Conservation (phyloP, 1,140 invertebrate species). For the Drosophila pandora region DNA sequence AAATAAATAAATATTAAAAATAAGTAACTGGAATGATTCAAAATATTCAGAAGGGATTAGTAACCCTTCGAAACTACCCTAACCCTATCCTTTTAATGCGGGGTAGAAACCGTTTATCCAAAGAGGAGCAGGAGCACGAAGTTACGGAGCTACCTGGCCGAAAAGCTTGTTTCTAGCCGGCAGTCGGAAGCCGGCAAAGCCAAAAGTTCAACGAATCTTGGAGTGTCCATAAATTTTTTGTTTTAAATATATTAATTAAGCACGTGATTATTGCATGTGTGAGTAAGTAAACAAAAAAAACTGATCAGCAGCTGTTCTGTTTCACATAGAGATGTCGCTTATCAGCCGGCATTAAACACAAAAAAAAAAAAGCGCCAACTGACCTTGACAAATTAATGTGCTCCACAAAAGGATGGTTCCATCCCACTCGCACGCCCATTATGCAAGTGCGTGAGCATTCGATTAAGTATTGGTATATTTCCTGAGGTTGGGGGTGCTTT, state of each 20-base stretch:
- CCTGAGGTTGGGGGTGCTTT: conserved; percentile 27
- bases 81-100: not conserved
- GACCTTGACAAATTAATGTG: conserved; percentile 54
- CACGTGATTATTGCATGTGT: conserved; percentile 20
- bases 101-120: conserved; percentile 51
- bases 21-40: too few species aligned
- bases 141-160: conserved; percentile 14
- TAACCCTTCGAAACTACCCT: not conserved
- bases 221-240: conserved; percentile 12
- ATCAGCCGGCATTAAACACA: conserved; percentile 39
- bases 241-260: not conserved
- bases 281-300: conserved; percentile 65
- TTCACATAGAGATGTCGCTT: conserved; percentile 22
- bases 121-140: conserved; percentile 30
- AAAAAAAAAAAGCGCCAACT: conserved; percentile 12
- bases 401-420: conserved; percentile 24
- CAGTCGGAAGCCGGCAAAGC: conserved; percentile 9
- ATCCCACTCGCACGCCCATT: conserved; percentile 41
- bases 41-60: too few species aligned
- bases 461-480: conserved; percentile 5
- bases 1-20: too few species aligned
- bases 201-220: conserved; percentile 38
- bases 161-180: conserved; percentile 38
- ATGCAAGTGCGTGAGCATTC: conserved; percentile 49
- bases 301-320: conserved; percentile 65